Percentiles rank a stretch among this genome's conserved stretches.
Evolutionary conservation across 2,888 invertebrate species (phyloP).

Genomic region (Oscheius sp.): DNA sequence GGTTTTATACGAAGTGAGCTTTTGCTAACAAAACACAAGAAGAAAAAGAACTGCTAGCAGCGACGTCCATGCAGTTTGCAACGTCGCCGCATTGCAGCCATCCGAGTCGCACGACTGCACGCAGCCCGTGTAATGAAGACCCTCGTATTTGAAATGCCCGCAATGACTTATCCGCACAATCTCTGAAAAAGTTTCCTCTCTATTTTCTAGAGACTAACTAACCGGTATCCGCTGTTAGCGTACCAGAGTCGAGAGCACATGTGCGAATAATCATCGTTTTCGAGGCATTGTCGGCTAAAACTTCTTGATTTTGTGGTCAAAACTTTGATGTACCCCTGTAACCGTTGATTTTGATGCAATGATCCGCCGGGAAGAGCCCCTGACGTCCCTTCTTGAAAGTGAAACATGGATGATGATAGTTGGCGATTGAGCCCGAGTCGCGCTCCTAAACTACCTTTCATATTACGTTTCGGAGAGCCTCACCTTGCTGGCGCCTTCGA

Average conservation of each 20-base stretch:
- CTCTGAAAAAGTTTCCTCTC: slow-evolving; percentile 77
- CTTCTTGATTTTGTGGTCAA: background rate
- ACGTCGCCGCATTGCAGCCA: slow-evolving; percentile 65
- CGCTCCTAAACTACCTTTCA: slow-evolving; percentile 39
- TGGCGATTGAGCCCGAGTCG: slow-evolving; percentile 49
- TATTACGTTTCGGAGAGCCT: background rate
- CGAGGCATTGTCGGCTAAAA: slow-evolving; percentile 64
- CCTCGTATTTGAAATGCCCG: slow-evolving; percentile 86
- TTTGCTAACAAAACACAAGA: background rate
- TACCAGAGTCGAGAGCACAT: slow-evolving; percentile 94
- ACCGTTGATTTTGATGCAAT: slow-evolving; percentile 94
- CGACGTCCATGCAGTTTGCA: background rate
- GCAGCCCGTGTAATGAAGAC: slow-evolving; percentile 67
- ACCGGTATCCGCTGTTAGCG: slow-evolving; percentile 89
- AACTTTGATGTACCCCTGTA: slow-evolving; percentile 81
- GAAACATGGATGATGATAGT: slow-evolving; percentile 89
- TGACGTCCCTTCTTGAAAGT: slow-evolving; percentile 91
- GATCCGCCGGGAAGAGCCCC: slow-evolving; percentile 94
- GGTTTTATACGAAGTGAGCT: slow-evolving; percentile 29
- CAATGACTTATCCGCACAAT: slow-evolving; percentile 97
- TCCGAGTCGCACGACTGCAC: slow-evolving; percentile 70
- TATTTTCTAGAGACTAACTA: background rate
- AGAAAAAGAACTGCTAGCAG: slow-evolving; percentile 19
- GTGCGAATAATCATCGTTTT: slow-evolving; percentile 85
- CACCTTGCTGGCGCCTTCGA: slow-evolving; percentile 44